Evolutionary conservation across 92 coral and sea anemone species (phyloP).

Genomic region (Bergia sp.): DNA sequence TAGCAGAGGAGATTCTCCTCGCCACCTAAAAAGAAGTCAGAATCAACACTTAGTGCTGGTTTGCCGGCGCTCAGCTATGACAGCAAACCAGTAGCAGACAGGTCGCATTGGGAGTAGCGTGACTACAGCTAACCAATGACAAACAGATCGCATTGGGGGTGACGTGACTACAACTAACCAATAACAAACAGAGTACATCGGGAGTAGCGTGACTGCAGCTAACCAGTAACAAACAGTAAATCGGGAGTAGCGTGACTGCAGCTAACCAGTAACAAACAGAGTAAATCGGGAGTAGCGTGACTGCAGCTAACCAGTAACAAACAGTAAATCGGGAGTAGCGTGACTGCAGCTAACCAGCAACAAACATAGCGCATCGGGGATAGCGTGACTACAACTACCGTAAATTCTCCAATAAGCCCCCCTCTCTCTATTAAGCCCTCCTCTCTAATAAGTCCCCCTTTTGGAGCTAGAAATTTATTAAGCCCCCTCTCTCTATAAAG

Average conservation of each 20-base stretch:
- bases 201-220: not conserved
- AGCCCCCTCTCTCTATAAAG: too few species aligned
- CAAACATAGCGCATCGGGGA: not conserved
- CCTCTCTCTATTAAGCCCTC: too few species aligned
- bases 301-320: not conserved
- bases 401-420: too few species aligned
- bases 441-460: too few species aligned
- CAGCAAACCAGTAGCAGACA: not conserved
- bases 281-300: not conserved
- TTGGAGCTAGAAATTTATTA: too few species aligned
- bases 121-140: not conserved
- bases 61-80: not conserved
- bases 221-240: too few species aligned
- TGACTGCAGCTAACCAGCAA: not conserved
- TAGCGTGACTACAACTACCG: not conserved
- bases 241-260: not conserved
- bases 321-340: too few species aligned
- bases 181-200: not conserved
- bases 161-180: not conserved
- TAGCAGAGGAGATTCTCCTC: constrained; percentile 92
- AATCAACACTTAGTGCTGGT: not conserved
- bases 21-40: constrained; percentile 66
- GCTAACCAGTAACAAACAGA: not conserved
- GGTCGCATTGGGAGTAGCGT: not conserved
- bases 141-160: too few species aligned